Percentiles rank a stretch among this genome's conserved stretches.
Evolutionary conservation across 2,888 invertebrate genomes (phyloP).

Genomic region (Cosmopolites sordidus): DNA sequence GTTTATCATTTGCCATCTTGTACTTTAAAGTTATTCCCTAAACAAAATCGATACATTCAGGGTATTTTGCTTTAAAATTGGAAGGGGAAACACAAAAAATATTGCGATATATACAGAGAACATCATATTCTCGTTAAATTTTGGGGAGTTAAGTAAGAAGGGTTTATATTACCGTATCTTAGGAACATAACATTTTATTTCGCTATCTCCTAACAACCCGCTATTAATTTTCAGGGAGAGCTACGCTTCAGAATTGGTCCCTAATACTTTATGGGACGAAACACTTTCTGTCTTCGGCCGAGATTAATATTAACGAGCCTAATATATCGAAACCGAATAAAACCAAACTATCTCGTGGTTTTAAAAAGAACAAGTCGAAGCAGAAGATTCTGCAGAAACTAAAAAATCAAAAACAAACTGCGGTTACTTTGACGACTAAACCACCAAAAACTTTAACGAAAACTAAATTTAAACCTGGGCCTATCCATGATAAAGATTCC

Average conservation of each 20-base stretch:
- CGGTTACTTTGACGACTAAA: conserved; percentile 27
- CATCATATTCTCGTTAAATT: too few relatives aligned
- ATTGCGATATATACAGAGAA: too few relatives aligned
- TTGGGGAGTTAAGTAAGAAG: too few relatives aligned
- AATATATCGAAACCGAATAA: conserved; percentile 39
- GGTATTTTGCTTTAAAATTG: too few relatives aligned
- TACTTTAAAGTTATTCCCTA: too few relatives aligned
- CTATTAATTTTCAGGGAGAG: conserved; percentile 64
- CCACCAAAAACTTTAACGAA: conserved; percentile 31
- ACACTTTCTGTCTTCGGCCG: conserved; percentile 43
- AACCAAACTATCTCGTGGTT: conserved; percentile 50
- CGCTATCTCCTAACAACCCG: conserved; percentile 25
- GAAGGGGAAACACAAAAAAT: too few relatives aligned
- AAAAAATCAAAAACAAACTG: conserved; percentile 30
- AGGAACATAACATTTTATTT: neutral
- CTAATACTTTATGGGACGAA: conserved; percentile 89
- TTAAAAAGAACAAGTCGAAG: conserved; percentile 49
- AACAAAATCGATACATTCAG: too few relatives aligned
- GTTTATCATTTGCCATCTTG: too few relatives aligned
- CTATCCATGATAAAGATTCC: conserved; percentile 27
- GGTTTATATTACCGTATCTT: neutral
- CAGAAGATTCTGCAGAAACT: conserved; percentile 33
- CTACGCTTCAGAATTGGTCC: conserved; percentile 89
- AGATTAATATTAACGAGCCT: conserved; percentile 38
- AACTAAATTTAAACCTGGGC: conserved; percentile 36